Evolutionary conservation across 2,888 invertebrate genomes (phyloP), one percentile per base, ranked within the genome.

Genomic region (Tetanocera ferruginea): DNA sequence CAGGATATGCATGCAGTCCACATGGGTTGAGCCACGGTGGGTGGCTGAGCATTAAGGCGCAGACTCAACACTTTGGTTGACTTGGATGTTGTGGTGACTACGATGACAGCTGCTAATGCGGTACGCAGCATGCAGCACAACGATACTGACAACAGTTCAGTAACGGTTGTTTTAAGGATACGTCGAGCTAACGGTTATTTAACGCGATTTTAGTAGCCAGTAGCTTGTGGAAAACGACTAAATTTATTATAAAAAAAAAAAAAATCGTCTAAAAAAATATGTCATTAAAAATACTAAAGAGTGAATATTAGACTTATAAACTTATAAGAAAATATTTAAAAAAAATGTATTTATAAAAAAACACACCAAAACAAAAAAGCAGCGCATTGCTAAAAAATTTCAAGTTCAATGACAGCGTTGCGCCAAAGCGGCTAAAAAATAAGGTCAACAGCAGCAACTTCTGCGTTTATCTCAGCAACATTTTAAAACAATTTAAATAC

Each of bases 161-260:
- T 74, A 62, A 76, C 80, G 79, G 73, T 78, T 74, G 66, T 62
- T 67, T 71, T 19, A 79, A 77, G 79, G 77, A 79, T 74, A 78
- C 79, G 76, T 71, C 55, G 37, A 28, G 23, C 23, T 64, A 23
- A 43, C 76, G 75, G 72, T 8, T 25, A 51, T 5, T 3, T 37
- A 34, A 31, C 64, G 64, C 28, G 19, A 11, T 43, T 43, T 43
- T 14, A 11, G 43, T 43, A 14, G 43, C 43, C 14, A 43, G 11
- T 3, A 14, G 14, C 1, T 60, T 14, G 60, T 60, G 60, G 28
- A 60, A 60, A 64, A n/a, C 3, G 51, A 70, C 6, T 43, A 19
- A 70, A 70, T 17, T 17, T 70, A 17, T 52, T 2, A 0, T 11
- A 25, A 23, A 25, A 14, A 52, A 31, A n/a, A 51, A 6, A 31